phyloP scores from a whole-genome alignment of 1,140 invertebrate species.

The Dendrolimus punctatus region DNA sequence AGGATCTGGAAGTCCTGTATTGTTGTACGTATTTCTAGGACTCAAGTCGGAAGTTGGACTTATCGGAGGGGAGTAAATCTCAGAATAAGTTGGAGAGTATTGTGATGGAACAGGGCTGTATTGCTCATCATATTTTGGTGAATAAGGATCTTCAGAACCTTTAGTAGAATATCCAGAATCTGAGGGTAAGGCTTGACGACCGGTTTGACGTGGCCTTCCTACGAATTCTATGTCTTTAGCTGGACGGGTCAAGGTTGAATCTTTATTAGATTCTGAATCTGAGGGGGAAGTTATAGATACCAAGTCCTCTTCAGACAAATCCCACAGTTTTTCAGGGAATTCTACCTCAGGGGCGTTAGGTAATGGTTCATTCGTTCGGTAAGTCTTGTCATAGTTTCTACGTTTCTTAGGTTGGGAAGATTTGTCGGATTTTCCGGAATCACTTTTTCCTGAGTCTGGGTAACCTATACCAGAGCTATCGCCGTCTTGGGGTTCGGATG shows the following conservation, averaged over 20 bases:
- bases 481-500: slow-evolving; percentile 28
- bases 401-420: slow-evolving; percentile 72
- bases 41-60: slow-evolving; percentile 57
- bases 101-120: slow-evolving; percentile 61
- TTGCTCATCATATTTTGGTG: slow-evolving; percentile 50
- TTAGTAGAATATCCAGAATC: slow-evolving; percentile 67
- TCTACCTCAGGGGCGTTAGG: slow-evolving; percentile 81
- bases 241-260: slow-evolving; percentile 66
- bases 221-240: slow-evolving; percentile 75
- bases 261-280: slow-evolving; percentile 72
- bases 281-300: slow-evolving; percentile 72
- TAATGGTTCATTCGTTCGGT: slow-evolving; percentile 87
- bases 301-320: slow-evolving; percentile 78
- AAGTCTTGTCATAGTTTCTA: slow-evolving; percentile 83
- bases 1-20: slow-evolving; percentile 60
- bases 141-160: slow-evolving; percentile 55
- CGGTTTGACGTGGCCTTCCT: slow-evolving; percentile 62
- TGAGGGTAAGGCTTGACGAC: slow-evolving; percentile 64
- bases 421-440: slow-evolving; percentile 57
- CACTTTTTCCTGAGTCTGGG: slow-evolving; percentile 55
- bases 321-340: slow-evolving; percentile 86
- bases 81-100: slow-evolving; percentile 64
- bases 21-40: slow-evolving; percentile 52
- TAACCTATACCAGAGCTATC: slow-evolving; percentile 62
- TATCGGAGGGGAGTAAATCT: slow-evolving; percentile 62